A percentile compares a stretch with the other conserved stretches of the same genome.
Evolutionary conservation across 2,797 vertebrate genomes (phyloP).

Genomic region (Spinus pinus): DNA sequence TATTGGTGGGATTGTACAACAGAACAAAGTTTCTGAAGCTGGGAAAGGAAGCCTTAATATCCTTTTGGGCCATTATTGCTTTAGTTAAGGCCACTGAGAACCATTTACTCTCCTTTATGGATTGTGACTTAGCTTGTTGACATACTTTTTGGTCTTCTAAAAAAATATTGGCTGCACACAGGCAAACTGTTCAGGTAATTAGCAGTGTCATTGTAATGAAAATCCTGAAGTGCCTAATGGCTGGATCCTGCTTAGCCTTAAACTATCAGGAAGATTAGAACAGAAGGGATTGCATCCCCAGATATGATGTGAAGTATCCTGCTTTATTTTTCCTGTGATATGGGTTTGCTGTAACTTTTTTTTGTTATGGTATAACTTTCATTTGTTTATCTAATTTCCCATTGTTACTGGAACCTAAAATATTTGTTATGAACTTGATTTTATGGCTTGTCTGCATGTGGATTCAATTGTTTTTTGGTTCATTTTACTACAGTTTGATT

Average conservation of each 20-base stretch:
- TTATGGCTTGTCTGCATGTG: background rate
- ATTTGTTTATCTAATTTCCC: background rate
- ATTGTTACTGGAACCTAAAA: background rate
- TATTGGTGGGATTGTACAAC: background rate
- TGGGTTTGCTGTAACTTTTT: background rate
- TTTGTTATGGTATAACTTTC: background rate
- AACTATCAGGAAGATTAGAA: background rate
- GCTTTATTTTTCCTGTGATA: background rate
- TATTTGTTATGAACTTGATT: background rate
- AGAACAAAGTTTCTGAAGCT: background rate
- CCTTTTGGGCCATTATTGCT: background rate
- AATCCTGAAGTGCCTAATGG: background rate
- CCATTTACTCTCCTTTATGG: background rate
- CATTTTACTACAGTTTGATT: background rate
- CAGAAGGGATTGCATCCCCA: background rate
- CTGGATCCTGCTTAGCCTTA: background rate
- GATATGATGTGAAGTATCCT: background rate
- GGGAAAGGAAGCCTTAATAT: background rate
- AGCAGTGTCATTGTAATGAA: background rate
- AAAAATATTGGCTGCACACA: background rate
- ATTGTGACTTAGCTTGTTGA: background rate
- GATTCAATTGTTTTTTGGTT: background rate
- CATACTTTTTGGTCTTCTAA: background rate
- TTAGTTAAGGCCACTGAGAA: background rate
- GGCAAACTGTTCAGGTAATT: background rate